Base-by-base conservation (phyloP, 2,888 invertebrate species). In the Drosophila hamatofila region DNA sequence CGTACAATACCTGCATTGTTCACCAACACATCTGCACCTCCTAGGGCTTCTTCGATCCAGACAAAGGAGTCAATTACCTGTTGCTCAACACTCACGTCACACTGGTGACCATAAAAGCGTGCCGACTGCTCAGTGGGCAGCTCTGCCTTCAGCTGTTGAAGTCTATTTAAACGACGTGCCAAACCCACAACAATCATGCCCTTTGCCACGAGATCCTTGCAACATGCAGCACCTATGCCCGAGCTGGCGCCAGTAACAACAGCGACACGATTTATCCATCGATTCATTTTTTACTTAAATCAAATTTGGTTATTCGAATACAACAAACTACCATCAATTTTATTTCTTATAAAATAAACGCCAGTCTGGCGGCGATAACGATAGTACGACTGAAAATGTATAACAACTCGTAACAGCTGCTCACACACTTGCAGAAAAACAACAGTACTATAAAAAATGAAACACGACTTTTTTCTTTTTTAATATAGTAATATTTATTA, bases 1-100 rank as follows among this genome's bases (percentile, higher is more conserved):
- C 75, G 70, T 0, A 74, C 25, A 7, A 88, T 78, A 3, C 89
- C 92, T 0, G 95, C 95, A 83, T 94, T 95, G 82, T 95, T 95
- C 1, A 95, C 87, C 49, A 95, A 91, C 0, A 95, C 93, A 87
- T 94, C 94, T 3, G 94, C 92, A 2, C 94, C 94, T 0, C 94
- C 95, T 0, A 94, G 78, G 9, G 92, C 88, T 12, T 89, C 73
- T 14, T 94, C 93, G 48, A 94, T 92, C 90, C 91, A 92, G 18
- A 88, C 77, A 86, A 95, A 95, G 42, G 94, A 92, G 6, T 88
- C 88, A 25, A 93, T 73, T 27, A 95, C 94, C 16, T 95, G 93
- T 0, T 94, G 92, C 76, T 95, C 94, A 3, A 93, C 92, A 11
- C 90, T 90, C 2, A 95, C 88, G 76, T 95, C 95, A 79, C 95